These are phyloP conservation scores for Orientallactaga bullata DNA, from an alignment of 2,113 vertebrate species.

Conservation along the genomic window DNA sequence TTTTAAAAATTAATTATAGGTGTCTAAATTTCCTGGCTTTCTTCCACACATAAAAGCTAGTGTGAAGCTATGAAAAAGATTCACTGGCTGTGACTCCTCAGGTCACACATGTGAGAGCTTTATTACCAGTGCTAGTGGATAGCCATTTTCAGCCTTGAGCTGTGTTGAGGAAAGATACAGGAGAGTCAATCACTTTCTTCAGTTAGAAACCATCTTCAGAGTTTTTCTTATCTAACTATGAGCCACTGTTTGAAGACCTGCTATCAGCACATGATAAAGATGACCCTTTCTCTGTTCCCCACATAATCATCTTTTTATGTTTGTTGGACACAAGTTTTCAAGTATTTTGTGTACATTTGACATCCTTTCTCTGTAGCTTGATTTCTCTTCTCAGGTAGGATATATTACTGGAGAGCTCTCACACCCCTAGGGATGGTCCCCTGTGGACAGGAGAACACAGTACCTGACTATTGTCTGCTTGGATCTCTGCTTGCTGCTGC, in stretches of 20 bases:
- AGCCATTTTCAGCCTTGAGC: background rate
- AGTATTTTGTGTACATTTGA: background rate
- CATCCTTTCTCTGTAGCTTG: background rate
- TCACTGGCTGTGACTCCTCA: background rate
- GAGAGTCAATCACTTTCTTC: too few relatives aligned
- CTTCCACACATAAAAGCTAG: slow-evolving; percentile 40
- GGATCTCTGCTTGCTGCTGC: slow-evolving; percentile 58
- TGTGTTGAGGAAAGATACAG: too few relatives aligned
- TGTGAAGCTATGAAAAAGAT: slow-evolving; percentile 19
- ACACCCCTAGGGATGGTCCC: background rate
- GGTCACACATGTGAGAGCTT: background rate
- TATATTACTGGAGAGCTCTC: background rate
- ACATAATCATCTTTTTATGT: background rate
- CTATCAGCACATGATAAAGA: background rate
- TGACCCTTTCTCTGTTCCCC: background rate
- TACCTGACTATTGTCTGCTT: slow-evolving; percentile 1
- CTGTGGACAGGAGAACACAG: background rate
- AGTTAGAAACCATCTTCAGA: background rate
- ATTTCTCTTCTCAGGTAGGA: background rate
- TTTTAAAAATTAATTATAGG: slow-evolving; percentile 36
- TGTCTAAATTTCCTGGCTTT: slow-evolving; percentile 10
- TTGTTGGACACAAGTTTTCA: background rate
- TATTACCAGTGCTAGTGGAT: background rate
- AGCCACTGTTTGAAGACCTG: background rate
- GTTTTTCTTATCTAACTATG: background rate